Evolutionary conservation across 2,113 vertebrate genomes (phyloP), one percentile per base, ranked within the genome.

Genomic region (Eira barbara): DNA sequence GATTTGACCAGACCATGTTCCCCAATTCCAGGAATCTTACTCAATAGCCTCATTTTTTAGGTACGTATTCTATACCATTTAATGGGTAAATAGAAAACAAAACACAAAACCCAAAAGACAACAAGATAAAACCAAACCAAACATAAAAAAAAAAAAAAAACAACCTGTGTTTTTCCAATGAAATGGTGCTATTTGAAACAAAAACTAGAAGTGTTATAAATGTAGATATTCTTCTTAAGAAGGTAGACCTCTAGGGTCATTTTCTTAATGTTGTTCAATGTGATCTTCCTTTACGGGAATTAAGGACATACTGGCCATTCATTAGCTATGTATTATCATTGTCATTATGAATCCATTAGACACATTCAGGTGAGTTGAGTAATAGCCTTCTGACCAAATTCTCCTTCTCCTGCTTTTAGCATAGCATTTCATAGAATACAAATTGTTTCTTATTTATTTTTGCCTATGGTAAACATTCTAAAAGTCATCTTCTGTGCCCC

Each of bases 341-440:
- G 95, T 98, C 98, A 99, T 99, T 98, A 98, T 49, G 69, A 98
- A 98, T 98, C 97, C 98, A 98, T 99, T 98, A 99, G 98, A 69
- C 78, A 95, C 85, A 89, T 97, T 97, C 95, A 94, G 92, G 96
- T 84, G 91, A 93, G 85, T 96, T 96, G 97, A 98, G 98, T 97
- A 96, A 98, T 61, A 99, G 97, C 91, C 97, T 95, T 89, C 73
- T 79, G 97, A 97, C 97, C 97, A 98, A 98, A 98, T 14, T 91
- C 89, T 95, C 89, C 78, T 97, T 96, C 89, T 92, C 25, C 83
- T 97, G 89, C 97, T 97, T 98, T 98, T 94, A 94, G 76, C 47
- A 57, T 17, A 97, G 95, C 20, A 92, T 98, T 98, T 96, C 98
- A 95, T 73, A 98, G 96, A 83, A 91, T 65, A 95, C 36, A 97